These are phyloP conservation scores for Cabera pusaria DNA, from an alignment of 2,888 invertebrate genomes.

Conservation along the genomic window DNA sequence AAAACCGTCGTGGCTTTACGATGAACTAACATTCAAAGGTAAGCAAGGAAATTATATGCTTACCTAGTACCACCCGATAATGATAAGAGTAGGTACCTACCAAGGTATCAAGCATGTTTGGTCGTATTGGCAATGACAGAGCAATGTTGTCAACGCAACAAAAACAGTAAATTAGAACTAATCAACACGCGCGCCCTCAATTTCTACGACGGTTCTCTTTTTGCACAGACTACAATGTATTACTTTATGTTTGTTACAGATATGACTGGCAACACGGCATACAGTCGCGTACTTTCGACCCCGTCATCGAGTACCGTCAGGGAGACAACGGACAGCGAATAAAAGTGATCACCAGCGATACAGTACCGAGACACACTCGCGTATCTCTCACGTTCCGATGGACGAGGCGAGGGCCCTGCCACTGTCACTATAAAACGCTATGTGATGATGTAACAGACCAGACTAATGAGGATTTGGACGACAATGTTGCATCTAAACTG, in stretches of 20 bases:
- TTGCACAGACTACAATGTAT: too few species aligned
- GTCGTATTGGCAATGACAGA: too few species aligned
- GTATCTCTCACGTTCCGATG: constrained; percentile 95
- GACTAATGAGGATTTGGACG: constrained; percentile 47
- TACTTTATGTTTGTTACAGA: constrained; percentile 47
- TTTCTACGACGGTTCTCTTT: too few species aligned
- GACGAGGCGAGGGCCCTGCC: constrained; percentile 79
- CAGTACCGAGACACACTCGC: constrained; percentile 63
- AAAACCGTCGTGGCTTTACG: too few species aligned
- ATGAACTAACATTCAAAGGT: too few species aligned
- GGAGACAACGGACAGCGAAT: constrained; percentile 23
- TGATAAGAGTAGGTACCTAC: too few species aligned
- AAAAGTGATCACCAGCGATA: constrained; percentile 56
- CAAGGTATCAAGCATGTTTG: too few species aligned
- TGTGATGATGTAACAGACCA: constrained; percentile 84
- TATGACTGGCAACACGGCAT: constrained; percentile 96
- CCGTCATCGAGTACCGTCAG: constrained; percentile 72
- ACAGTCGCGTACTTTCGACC: constrained; percentile 91
- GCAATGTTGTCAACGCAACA: too few species aligned
- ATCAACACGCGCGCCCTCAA: too few species aligned
- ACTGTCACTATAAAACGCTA: constrained; percentile 84
- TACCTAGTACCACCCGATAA: too few species aligned
- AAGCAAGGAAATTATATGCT: too few species aligned
- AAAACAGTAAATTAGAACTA: too few species aligned
- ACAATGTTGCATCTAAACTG: constrained; percentile 84